Base-by-base conservation (phyloP, 64 coral and sea anemone genomes). In the Cladopsammia gracilis region DNA sequence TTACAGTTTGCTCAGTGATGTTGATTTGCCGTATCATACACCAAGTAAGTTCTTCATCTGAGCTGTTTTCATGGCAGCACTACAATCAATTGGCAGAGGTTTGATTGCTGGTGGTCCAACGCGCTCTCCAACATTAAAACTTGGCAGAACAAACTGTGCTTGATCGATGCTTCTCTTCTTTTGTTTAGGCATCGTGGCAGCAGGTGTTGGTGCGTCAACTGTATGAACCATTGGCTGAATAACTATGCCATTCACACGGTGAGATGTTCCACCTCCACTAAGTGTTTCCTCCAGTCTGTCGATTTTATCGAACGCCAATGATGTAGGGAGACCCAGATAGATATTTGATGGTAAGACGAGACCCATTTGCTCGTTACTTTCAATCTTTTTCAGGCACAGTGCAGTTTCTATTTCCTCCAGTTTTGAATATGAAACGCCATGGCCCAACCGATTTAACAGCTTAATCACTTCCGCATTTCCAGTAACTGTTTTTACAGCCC, bases 231-330 rank as follows among this genome's bases (percentile, higher is more conserved):
- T 44, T 75, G 73, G 34, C 42, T 75, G 73, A 44, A 75, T 26
- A 26, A 50, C 73, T 7, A 75, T 46, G 13, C 43, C 19, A 9
- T 44, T 76, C 25, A 76, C 24, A 14, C 43, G 25, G 7, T 7
- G 73, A 76, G 34, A 76, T 76, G 1, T 76, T 76, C 44, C 73
- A 76, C 44, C 34, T 76, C 73, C 44, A 44, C 73, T 76, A 47
- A 76, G 73, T 48, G 73, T 76, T 76, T 76, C 73, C 48, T 76
- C 73, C 42, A 47, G 34, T 76, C 73, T 2, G 73, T 76, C 73
- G 26, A 76, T 76, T 9, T 47, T 76, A 76, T 76, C 34, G 19
- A 47, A 76, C 0, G 73, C 73, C 19, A 76, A 76, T 18, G 13
- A 14, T 76, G 73, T 47, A 10, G 34, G 73, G 9, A 76, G 12